Evolutionary conservation across 2,113 vertebrate genomes (phyloP), one percentile per base, ranked within the genome.

Genomic region (Odontesthes bonariensis): DNA sequence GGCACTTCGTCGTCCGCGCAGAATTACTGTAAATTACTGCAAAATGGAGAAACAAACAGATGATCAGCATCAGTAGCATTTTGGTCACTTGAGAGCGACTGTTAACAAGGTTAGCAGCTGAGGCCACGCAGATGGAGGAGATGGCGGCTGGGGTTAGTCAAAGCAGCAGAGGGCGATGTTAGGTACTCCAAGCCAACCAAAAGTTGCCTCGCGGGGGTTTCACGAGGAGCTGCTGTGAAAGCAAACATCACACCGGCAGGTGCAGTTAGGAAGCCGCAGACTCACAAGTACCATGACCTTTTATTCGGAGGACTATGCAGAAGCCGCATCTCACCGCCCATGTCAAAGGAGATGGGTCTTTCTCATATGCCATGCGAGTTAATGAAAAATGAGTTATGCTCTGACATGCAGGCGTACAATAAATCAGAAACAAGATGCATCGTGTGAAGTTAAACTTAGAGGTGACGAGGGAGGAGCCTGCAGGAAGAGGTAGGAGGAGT

Each of bases 11-110:
- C 93, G 91, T 95, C 93, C 93, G 38, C 82, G 93, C 89, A 88
- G 96, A 96, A 94, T 83, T 95, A 96, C 94, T 63, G 76, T 59
- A 77, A 80, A 96, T 92, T 94, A 96, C 96, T 97, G 96, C 85
- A 97, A 95, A 96, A 83, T 92, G 92, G 79, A 95, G 83, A 94
- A 82, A 88, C 91, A 96, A 73, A 96, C 74, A 94, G 93, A 92
- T 93, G 8, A 84, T 84, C 69, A 94, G 90, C 75, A 74, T 96
- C 69, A 66, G 96, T 94, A 95, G 93, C 75, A 84, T 80, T 42
- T 47, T 71, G 17, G 64, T 84, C 67, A 59, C 44, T 57, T 85
- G 55, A 63, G 58, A 69, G 58, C 16, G 38, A 69, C 35, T 70
- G 70, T 75, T 77, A 71, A 64, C 52, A 66, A 62, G 73, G 35